These are phyloP conservation scores for Platorchestia sp. DNA, from an alignment of 1,140 invertebrate species.

Conservation along the genomic window DNA sequence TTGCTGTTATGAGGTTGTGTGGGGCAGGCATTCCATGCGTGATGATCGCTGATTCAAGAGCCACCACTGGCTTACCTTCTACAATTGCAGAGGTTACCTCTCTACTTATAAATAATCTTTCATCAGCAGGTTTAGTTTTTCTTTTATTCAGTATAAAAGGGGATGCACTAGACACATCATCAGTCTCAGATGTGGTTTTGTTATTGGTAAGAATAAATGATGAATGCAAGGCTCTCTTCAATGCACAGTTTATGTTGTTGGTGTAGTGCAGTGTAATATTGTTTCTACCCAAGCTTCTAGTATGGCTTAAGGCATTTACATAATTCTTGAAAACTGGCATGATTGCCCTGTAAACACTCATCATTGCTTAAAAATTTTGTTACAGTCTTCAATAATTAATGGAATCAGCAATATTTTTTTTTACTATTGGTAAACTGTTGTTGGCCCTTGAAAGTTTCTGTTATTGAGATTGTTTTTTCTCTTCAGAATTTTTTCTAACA, in stretches of 20 bases:
- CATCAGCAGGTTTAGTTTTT: not conserved
- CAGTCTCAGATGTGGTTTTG: not conserved
- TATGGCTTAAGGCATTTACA: too few species aligned
- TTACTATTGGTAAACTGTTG: not conserved
- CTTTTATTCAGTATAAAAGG: not conserved
- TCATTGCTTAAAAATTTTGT: not conserved
- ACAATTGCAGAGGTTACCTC: constrained; percentile 72
- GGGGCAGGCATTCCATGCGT: constrained; percentile 99
- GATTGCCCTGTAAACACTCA: not conserved
- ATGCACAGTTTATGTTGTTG: not conserved
- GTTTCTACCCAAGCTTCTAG: not conserved
- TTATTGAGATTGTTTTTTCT: not conserved
- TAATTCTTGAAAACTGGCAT: not conserved
- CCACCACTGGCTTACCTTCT: constrained; percentile 82
- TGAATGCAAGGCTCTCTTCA: not conserved
- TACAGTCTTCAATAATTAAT: not conserved
- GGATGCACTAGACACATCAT: not conserved
- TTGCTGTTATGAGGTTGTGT: constrained; percentile 88
- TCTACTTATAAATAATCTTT: constrained; percentile 46
- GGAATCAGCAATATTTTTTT: not conserved
- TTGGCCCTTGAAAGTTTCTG: not conserved
- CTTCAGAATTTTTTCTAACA: not conserved
- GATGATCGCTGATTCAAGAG: constrained; percentile 97
- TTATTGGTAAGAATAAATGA: not conserved
- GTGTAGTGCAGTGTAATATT: not conserved